Base-by-base conservation (phyloP, 1,140 invertebrate species). In the Papilio polytes region DNA sequence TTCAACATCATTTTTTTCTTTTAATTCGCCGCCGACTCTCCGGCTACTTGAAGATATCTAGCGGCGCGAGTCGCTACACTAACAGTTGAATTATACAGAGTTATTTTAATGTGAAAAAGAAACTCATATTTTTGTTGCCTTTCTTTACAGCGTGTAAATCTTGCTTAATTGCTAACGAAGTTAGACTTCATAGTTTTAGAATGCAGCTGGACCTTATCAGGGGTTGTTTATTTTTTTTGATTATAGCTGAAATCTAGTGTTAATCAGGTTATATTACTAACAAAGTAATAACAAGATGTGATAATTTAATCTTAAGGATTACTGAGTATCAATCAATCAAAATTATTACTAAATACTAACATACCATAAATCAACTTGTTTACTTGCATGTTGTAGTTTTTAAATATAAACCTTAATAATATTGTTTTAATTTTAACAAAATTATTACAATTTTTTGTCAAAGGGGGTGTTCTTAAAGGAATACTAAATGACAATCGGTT, bases 1-100 rank as follows among this genome's bases (percentile, higher is more conserved):
- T 76, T 76, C 74, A 48, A 76, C 74, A 51, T 48, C 12, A 74
- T 74, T 74, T 74, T 74, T 70, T 51, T 22, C 46, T 76, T 76
- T 76, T 76, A 76, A 48, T 48, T 44, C 46, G 20, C 74, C 44
- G 74, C 41, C 74, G 46, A 70, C 63, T 31, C 22, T 44, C 46
- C 22, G n/a, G 13, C 44, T 76, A 76, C 46, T 20, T 76, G 46
- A 51, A 76, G 74, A 51, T 22, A 76, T 70, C 74, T 51, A 22
- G 46, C 46, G 44, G 46, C 20, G 9, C 6, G 41, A 74, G 41
- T 48, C 20, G 46, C 44, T 15, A 74, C 15, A 48, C n/a, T 74
- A 74, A 76, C 41, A 74, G 3, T n/a, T 20, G 72, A 46, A 74
- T 74, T 46, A 73, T 73, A 18, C 51, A 63, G 63, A 70, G 20